These are phyloP conservation scores for Probaryconus sp. DNA, from an alignment of 1,140 invertebrate species.

Conservation along the genomic window DNA sequence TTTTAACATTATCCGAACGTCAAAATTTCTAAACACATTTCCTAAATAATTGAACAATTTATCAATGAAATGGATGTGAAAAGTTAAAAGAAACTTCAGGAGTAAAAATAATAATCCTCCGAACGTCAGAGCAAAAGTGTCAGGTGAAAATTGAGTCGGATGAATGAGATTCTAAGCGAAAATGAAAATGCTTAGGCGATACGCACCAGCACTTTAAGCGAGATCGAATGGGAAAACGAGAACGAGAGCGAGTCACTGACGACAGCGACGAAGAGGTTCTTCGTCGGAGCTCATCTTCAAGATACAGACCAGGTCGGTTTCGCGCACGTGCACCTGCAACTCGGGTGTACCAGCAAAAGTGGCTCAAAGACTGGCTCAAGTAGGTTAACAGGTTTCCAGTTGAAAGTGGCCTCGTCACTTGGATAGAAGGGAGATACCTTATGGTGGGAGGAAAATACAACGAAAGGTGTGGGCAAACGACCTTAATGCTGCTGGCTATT, in stretches of 20 bases:
- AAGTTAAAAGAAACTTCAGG: too few relatives aligned
- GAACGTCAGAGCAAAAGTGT: too few relatives aligned
- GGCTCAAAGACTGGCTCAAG: slow-evolving; percentile 72
- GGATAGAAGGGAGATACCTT: slow-evolving; percentile 51
- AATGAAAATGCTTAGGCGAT: slow-evolving; percentile 18
- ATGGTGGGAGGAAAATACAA: slow-evolving; percentile 61
- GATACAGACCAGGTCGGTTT: slow-evolving; percentile 24
- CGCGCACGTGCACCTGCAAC: slow-evolving; percentile 60
- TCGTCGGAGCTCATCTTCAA: slow-evolving; percentile 50
- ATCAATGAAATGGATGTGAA: too few relatives aligned
- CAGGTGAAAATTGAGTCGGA: too few relatives aligned
- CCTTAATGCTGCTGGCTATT: slow-evolving; percentile 52
- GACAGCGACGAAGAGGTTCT: slow-evolving; percentile 24
- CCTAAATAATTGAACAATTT: too few relatives aligned
- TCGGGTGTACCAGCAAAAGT: slow-evolving; percentile 65
- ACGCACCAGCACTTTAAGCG: slow-evolving; percentile 16
- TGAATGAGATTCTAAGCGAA: too few relatives aligned
- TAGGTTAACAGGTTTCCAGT: slow-evolving; percentile 77
- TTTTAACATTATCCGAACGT: too few relatives aligned
- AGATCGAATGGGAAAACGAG: slow-evolving; percentile 10
- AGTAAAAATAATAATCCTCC: too few relatives aligned
- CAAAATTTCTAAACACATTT: too few relatives aligned
- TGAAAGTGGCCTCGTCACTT: slow-evolving; percentile 70
- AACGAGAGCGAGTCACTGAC: slow-evolving; percentile 37
- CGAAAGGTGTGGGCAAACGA: slow-evolving; percentile 62